Base-by-base conservation (phyloP, 2,797 vertebrate species). In the Gallinago stenura region DNA sequence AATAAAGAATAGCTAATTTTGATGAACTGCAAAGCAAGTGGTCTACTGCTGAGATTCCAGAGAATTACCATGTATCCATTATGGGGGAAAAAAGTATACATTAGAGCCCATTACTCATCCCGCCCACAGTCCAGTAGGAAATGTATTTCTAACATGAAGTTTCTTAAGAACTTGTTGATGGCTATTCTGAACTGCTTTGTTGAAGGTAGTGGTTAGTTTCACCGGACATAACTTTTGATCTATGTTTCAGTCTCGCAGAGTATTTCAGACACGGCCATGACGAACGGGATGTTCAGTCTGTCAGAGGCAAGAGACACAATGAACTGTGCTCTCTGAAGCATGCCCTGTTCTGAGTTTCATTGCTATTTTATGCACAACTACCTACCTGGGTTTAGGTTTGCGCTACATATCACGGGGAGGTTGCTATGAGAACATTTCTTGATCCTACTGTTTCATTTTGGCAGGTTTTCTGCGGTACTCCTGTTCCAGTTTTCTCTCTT, bases 1-100 rank as follows among this genome's bases (percentile, higher is more conserved):
- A 89, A 80, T 46, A 72, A 72, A 88, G 14, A 79, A 51, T 35
- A 70, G 18, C 9, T 11, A 73, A 9, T 81, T 77, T 51, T 72
- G 61, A 86, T 76, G 61, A 92, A 93, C 13, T 89, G 19, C 16
- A 75, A 83, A 83, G 64, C 43, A 95, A 96, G 37, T 35, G 12
- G 43, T 46, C 4, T 37, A 12, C 30, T 54, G 19, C 21, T 58
- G 54, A 85, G 65, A 87, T 75, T 61, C n/a, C 41, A 86, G 72
- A 75, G 79, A 81, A 87, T 46, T 61, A 61, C 26, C 12, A 8
- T 33, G 20, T 15, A 48, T 39, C 33, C 33, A n/a, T 72, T 57
- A 50, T 25, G 31, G 43, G 10, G 17, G 12, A 85, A 90, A 91
- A 28, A 7, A 13, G 13, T 46, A 81, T n/a, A 41, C 24, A 9